phyloP scores from a whole-genome alignment of 2,113 vertebrate species.

The Lichenostomus cassidix region DNA sequence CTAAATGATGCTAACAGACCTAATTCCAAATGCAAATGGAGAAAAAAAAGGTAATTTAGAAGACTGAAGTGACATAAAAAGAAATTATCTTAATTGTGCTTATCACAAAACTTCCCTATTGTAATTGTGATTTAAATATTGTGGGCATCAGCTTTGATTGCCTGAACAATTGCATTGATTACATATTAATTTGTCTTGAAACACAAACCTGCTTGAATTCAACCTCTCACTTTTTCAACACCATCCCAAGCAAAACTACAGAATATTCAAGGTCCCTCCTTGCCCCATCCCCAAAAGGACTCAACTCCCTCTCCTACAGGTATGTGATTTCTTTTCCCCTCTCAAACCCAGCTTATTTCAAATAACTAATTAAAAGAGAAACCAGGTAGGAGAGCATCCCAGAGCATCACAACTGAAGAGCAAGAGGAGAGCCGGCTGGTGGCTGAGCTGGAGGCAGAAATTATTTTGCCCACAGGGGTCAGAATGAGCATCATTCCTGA shows the following conservation, averaged over 20 bases:
- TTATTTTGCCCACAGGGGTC: neutral
- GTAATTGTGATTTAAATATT: neutral
- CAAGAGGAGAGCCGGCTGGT: neutral
- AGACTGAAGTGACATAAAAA: neutral
- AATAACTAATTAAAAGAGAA: neutral
- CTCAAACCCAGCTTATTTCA: neutral
- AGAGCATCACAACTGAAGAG: neutral
- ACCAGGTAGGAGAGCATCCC: neutral
- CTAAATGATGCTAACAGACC: neutral
- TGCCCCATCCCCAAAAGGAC: neutral
- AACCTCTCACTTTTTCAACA: neutral
- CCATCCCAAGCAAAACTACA: neutral
- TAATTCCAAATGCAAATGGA: neutral
- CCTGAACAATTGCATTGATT: neutral
- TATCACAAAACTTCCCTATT: neutral
- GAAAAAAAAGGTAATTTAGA: neutral
- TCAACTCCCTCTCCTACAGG: fast-evolving
- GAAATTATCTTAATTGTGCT: neutral
- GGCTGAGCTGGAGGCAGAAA: neutral
- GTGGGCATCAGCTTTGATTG: neutral
- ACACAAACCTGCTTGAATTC: neutral
- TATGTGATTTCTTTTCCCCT: neutral
- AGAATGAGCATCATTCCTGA: neutral
- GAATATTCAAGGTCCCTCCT: neutral
- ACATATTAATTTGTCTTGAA: neutral